Evolutionary conservation across 2,888 invertebrate genomes (phyloP), one percentile per base, ranked within the genome.

Genomic region (Rotaria sp.): DNA sequence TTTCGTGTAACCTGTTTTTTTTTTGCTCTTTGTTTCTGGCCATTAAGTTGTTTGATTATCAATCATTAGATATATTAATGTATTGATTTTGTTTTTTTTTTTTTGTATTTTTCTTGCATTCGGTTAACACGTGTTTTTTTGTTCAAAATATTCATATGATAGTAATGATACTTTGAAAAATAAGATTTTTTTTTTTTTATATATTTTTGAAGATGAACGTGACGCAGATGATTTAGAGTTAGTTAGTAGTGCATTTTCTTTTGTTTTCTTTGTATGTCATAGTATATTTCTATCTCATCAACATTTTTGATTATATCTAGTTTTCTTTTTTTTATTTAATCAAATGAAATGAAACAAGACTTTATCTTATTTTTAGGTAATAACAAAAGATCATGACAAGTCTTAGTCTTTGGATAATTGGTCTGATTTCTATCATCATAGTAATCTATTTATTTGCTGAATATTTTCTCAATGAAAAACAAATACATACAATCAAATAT

Each of bases 381-480:
- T 15, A 55, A 18, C 67, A 35, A 21, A 38, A 30, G 13, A 67
- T 3, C 3, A 67, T 67, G 67, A 35, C 67, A 38, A 30, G 35
- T 35, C 21, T 30, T 35, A 38, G 8, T 67, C 26, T 67, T 18
- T 67, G 7, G 15, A 18, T 15, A 45, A 10, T 80, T n/a, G 0
- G 13, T 80, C 38, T 80, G 10, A 80, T 80, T n/a, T 26, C n/a
- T 24, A 45, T 45, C 15, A 45, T 80, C 13, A 13, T 45, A 45
- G 8, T 80, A 11, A n/a, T 45, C 26, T 80, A 80, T 45, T n/a
- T 45, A 21, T 15, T 80, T 15, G 2, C 15, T 5, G 15, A n/a
- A n/a, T 80, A 80, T 80, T 26, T 80, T 45, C 35, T 80, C 26
- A 80, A 45, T 45, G 80, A 80, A 2, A 80, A 45, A n/a, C 80